These are phyloP conservation scores for Trypoxylon attenuatum DNA, from an alignment of 2,888 invertebrate species.

Conservation along the genomic window DNA sequence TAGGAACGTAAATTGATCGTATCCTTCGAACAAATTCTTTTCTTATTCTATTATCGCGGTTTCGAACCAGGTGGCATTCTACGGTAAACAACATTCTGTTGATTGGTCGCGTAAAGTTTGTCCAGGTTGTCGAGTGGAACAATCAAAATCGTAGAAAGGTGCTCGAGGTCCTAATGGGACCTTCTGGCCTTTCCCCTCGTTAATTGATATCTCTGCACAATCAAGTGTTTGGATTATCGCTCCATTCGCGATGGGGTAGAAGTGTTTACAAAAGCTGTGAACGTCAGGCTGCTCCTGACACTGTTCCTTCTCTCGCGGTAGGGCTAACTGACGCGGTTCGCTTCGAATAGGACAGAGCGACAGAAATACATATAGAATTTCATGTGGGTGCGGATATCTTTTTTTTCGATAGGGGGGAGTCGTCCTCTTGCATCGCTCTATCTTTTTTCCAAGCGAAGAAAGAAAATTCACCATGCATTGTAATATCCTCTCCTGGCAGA, in stretches of 20 bases:
- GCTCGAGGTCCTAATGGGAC: slow-evolving; percentile 43
- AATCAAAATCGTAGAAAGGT: not conserved
- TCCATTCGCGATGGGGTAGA: slow-evolving; percentile 25
- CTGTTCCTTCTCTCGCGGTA: slow-evolving; percentile 37
- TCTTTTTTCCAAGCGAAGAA: slow-evolving; percentile 9
- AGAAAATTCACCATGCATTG: slow-evolving; percentile 46
- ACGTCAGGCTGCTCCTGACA: slow-evolving; percentile 68
- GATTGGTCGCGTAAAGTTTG: not conserved
- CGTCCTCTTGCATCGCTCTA: not conserved
- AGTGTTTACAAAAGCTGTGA: slow-evolving; percentile 70
- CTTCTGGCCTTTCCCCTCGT: slow-evolving; percentile 38
- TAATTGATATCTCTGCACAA: slow-evolving; percentile 73
- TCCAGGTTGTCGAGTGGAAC: not conserved
- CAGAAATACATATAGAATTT: slow-evolving; percentile 45
- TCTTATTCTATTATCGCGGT: no score
- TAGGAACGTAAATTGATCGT: no score
- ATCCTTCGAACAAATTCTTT: no score
- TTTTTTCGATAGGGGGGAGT: slow-evolving; percentile 12
- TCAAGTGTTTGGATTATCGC: slow-evolving; percentile 72
- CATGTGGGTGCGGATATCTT: slow-evolving; percentile 41
- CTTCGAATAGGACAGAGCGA: slow-evolving; percentile 26
- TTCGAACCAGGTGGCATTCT: not conserved
- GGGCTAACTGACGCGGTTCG: slow-evolving; percentile 36
- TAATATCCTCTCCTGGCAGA: slow-evolving; percentile 38
- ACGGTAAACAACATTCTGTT: not conserved